Percentiles rank a stretch among this genome's conserved stretches.
Evolutionary conservation across 1,140 invertebrate species (phyloP).

Genomic region (Bombus sibiricus): DNA sequence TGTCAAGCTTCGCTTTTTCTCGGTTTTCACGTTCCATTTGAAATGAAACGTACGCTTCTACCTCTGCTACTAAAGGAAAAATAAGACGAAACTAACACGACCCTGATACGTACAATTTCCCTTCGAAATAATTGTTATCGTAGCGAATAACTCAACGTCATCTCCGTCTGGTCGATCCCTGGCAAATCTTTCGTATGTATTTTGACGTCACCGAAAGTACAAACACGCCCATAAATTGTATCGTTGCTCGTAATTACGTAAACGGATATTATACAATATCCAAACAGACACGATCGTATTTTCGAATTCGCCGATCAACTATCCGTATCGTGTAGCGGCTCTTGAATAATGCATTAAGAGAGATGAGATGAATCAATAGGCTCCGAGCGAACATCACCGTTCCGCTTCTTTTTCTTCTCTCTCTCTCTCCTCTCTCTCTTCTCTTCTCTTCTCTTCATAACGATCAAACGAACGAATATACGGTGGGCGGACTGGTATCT

Average conservation of each 20-base stretch:
- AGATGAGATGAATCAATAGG: constrained; percentile 60
- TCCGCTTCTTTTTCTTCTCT: neutral
- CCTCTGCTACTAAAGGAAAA: no score
- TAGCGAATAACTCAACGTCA: no score
- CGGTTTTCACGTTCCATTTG: no score
- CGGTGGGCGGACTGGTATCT: constrained; percentile 57
- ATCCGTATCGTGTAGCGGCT: constrained; percentile 51
- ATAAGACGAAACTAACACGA: no score
- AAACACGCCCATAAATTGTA: neutral
- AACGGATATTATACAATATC: constrained; percentile 22
- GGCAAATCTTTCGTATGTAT: no score
- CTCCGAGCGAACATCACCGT: constrained; percentile 18
- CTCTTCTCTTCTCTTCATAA: neutral
- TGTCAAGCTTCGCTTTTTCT: no score
- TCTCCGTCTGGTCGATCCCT: no score
- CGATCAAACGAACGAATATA: constrained; percentile 38
- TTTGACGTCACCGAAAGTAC: neutral
- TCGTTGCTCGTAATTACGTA: constrained; percentile 19
- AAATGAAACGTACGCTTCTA: no score
- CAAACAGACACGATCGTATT: constrained; percentile 17
- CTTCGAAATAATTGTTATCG: no score
- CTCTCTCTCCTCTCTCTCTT: no score
- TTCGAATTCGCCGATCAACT: constrained; percentile 28
- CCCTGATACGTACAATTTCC: no score
- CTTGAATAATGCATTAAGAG: constrained; percentile 60